These are phyloP conservation scores for Globia sparganii DNA, from an alignment of 2,888 invertebrate species.

Conservation along the genomic window DNA sequence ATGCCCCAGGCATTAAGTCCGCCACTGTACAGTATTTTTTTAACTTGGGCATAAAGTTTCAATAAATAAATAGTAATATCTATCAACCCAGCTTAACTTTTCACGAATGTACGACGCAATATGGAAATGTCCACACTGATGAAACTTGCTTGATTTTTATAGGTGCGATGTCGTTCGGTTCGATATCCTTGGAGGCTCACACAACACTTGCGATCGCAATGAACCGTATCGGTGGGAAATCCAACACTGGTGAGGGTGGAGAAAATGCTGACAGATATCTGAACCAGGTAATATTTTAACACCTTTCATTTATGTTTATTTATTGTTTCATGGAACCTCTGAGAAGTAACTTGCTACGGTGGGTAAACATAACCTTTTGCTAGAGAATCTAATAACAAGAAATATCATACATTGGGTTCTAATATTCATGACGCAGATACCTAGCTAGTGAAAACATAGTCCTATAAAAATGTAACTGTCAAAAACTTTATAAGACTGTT, in stretches of 20 bases:
- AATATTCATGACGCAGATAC: neutral
- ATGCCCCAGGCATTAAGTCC: too few species aligned
- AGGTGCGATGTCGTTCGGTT: slow-evolving; percentile 99
- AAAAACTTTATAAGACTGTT: too few species aligned
- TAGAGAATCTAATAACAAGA: neutral
- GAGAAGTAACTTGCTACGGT: neutral
- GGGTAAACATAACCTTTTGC: neutral
- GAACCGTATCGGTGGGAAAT: slow-evolving; percentile 99
- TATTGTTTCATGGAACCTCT: neutral
- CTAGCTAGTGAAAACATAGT: neutral
- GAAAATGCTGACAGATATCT: slow-evolving; percentile 95
- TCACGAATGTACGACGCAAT: neutral
- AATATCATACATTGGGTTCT: neutral
- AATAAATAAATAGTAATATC: too few species aligned
- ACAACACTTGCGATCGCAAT: slow-evolving; percentile 98
- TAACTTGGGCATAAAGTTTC: too few species aligned
- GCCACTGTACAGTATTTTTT: too few species aligned
- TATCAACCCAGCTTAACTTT: neutral
- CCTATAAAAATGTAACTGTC: too few species aligned
- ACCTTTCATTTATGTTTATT: neutral
- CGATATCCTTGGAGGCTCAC: slow-evolving; percentile 99
- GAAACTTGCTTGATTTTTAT: slow-evolving; percentile 57
- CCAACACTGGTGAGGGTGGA: slow-evolving; percentile 99
- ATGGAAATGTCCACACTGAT: too few species aligned
- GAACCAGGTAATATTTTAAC: slow-evolving; percentile 81